Conservation (phyloP, 2,888 invertebrate genomes). For the Acanthopleura granulata region DNA sequence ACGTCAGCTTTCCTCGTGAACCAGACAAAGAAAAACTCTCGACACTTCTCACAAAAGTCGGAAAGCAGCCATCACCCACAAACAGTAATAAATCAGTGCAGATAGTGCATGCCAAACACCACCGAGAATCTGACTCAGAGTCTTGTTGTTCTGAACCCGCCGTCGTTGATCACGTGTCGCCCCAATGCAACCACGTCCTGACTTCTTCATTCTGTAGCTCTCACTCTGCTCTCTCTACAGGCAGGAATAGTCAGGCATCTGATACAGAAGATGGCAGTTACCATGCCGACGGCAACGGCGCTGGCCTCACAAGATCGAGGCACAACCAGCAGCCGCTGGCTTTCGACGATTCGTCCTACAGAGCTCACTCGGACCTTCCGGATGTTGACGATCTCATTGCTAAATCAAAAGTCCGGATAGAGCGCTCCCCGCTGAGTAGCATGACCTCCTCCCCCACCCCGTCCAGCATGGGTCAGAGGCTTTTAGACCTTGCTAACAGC, state of each 20-base stretch:
- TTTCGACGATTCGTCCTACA: background rate
- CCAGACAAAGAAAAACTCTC: no score
- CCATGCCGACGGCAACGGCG: background rate
- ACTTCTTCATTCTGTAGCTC: background rate
- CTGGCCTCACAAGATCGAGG: no score
- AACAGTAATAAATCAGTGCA: no score
- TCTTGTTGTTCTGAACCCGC: no score
- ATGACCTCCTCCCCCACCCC: constrained; percentile 4
- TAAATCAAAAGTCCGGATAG: background rate
- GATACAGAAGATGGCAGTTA: background rate
- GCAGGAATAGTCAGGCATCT: background rate
- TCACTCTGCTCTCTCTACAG: background rate
- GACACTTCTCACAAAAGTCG: no score
- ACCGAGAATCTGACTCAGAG: no score
- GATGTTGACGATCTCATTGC: background rate
- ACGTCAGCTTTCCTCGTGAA: no score
- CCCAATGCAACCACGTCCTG: no score
- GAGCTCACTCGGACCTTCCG: background rate
- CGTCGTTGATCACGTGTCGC: no score
- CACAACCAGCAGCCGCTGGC: background rate
- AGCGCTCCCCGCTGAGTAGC: background rate
- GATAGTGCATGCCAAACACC: no score
- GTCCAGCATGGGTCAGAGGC: background rate
- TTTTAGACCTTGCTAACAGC: background rate
- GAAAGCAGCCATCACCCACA: no score